Evolutionary conservation across 2,113 vertebrate genomes (phyloP).

Genomic region (Lagopus muta): DNA sequence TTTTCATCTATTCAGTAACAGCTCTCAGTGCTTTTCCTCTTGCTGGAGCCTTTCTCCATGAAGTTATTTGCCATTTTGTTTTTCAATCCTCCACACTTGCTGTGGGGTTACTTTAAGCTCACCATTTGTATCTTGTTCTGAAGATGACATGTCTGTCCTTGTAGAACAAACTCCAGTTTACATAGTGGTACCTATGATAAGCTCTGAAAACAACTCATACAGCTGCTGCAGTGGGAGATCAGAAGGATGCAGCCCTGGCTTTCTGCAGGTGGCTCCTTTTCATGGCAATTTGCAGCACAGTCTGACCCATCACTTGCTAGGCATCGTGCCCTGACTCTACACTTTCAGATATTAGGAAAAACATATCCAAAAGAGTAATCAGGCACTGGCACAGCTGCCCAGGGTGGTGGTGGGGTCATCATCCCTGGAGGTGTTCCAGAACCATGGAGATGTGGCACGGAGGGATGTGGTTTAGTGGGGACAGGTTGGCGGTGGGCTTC

Average conservation of each 20-base stretch:
- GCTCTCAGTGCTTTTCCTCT: neutral
- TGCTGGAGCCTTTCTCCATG: neutral
- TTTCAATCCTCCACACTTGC: neutral
- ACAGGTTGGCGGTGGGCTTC: too few relatives aligned
- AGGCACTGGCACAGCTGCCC: too few relatives aligned
- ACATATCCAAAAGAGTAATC: too few relatives aligned
- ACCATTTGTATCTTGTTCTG: neutral
- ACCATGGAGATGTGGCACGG: too few relatives aligned
- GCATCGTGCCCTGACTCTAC: neutral
- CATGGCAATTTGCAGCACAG: neutral
- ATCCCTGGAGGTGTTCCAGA: too few relatives aligned
- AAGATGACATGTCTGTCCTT: neutral
- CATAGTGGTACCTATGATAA: rapidly evolving
- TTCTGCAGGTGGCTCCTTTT: neutral
- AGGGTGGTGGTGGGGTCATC: too few relatives aligned
- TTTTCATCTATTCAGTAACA: neutral
- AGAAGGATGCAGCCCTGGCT: neutral
- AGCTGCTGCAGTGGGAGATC: neutral
- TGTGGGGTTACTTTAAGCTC: neutral
- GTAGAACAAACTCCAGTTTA: neutral
- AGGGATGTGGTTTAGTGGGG: too few relatives aligned
- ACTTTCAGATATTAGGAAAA: too few relatives aligned
- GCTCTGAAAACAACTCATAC: neutral
- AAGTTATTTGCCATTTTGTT: neutral
- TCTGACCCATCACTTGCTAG: neutral